phyloP scores from a whole-genome alignment of 2,797 vertebrate genomes.

The Enteromius viviparus region DNA sequence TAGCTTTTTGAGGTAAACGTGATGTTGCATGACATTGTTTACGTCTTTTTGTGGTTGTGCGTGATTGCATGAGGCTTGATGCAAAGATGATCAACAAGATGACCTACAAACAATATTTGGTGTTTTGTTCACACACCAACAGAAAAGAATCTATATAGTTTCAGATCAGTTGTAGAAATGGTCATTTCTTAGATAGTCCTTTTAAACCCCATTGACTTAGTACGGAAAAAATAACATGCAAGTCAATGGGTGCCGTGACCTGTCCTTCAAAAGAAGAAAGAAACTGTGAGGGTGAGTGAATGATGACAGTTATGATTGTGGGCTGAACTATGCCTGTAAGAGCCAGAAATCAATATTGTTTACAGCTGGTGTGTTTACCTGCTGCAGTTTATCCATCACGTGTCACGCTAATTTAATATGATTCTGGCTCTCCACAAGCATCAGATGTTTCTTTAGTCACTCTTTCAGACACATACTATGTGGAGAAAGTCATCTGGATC shows the following conservation, averaged over 20 bases:
- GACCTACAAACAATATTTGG: not conserved
- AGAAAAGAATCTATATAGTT: not conserved
- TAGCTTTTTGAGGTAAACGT: not conserved
- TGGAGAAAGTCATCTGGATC: constrained; percentile 2
- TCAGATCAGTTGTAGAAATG: not conserved
- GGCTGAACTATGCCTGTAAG: not conserved
- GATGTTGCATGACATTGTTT: not conserved
- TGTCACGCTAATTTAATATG: not conserved
- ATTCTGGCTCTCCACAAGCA: not conserved
- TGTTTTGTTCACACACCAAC: not conserved
- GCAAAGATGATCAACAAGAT: not conserved
- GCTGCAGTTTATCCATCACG: not conserved
- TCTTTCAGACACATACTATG: not conserved
- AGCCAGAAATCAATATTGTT: not conserved
- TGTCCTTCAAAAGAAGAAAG: no score
- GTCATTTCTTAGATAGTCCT: not conserved
- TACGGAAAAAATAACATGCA: not conserved
- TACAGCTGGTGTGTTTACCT: not conserved
- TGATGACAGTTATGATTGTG: not conserved
- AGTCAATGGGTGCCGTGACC: not conserved
- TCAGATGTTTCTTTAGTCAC: not conserved
- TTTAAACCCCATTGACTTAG: not conserved
- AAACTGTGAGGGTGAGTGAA: not conserved
- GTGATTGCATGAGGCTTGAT: not conserved
- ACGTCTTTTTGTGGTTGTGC: not conserved